Evolutionary conservation across 2,113 vertebrate genomes (phyloP), one percentile per base, ranked within the genome.

Genomic region (Lampris megalopsis): DNA sequence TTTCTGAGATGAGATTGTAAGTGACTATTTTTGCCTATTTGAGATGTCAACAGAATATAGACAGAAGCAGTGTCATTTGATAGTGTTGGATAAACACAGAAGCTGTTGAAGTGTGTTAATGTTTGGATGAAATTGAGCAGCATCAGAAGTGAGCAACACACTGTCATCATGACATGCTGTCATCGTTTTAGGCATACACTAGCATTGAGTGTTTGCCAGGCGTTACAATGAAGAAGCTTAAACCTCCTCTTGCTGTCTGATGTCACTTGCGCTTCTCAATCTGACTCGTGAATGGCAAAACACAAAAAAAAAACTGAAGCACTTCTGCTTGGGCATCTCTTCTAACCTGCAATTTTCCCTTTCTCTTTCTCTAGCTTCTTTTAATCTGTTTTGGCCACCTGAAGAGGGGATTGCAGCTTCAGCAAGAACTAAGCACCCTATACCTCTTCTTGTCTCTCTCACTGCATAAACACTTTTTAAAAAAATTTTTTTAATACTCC

Each of bases 281-380:
- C 68, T 64, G 63, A 48, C 11, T 11, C 48, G 47, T 68, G 10
- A 37, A 24, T 24, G 24, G 24, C 24, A 24, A 24, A 24, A 24
- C 24, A 24, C 24, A 24, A 24, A 24, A 24, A 24, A 24, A 24
- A 24, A 52, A 9, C 52, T 57, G 56, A 6, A 68, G 58, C 3
- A 4, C 62, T 72, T 77, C 75, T 74, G 82, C 90, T 81, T 86
- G 57, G 53, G 63, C 69, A 54, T 47, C 59, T 73, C 64, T 63
- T 88, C 88, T 95, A 94, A 95, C 89, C 81, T 57, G 69, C 84
- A 45, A 24, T 24, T 91, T 84, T 94, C 72, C 88, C 61, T 89
- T 90, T 96, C 90, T 96, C 92, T 95, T 83, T 89, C 91, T 96
- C 77, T 94, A 99, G 98, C 96, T 99, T 99, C 96, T 99, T 99